Conservation (phyloP, 2,113 vertebrate species). For the Empidonax alnorum region DNA sequence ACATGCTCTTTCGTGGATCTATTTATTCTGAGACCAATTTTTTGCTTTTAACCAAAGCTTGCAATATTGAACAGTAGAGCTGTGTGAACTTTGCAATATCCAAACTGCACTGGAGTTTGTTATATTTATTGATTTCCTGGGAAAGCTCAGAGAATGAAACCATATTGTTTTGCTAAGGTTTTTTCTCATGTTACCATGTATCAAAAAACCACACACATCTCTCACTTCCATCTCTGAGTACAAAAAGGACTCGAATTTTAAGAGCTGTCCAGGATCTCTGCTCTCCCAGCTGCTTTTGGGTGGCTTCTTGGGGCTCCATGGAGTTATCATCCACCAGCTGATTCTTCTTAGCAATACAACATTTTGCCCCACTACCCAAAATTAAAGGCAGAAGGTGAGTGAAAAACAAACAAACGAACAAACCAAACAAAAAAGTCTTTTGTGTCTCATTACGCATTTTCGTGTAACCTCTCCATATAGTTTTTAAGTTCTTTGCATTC, state of each 20-base stretch:
- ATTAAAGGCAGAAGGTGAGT: slow-evolving; percentile 79
- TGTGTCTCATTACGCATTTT: slow-evolving; percentile 46
- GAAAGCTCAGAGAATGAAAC: slow-evolving; percentile 24
- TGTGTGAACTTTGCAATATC: background rate
- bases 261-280: background rate
- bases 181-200: background rate
- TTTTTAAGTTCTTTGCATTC: slow-evolving; percentile 74
- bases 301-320: background rate
- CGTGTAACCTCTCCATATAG: slow-evolving; percentile 72
- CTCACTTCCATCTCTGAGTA: background rate
- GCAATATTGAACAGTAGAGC: background rate
- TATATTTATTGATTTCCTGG: slow-evolving; percentile 44
- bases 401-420: slow-evolving; percentile 19
- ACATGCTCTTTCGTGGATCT: background rate
- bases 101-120: slow-evolving; percentile 25
- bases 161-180: background rate
- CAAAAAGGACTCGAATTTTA: background rate
- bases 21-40: background rate
- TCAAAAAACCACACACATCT: background rate
- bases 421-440: background rate
- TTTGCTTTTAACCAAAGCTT: slow-evolving; percentile 1
- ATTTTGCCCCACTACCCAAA: slow-evolving; percentile 46
- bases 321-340: background rate
- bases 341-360: background rate
- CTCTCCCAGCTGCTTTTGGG: slow-evolving; percentile 18